Base-by-base conservation (phyloP, 30 jellyfish, hydroid and myxozoan genomes). In the Turritopsis rubra region DNA sequence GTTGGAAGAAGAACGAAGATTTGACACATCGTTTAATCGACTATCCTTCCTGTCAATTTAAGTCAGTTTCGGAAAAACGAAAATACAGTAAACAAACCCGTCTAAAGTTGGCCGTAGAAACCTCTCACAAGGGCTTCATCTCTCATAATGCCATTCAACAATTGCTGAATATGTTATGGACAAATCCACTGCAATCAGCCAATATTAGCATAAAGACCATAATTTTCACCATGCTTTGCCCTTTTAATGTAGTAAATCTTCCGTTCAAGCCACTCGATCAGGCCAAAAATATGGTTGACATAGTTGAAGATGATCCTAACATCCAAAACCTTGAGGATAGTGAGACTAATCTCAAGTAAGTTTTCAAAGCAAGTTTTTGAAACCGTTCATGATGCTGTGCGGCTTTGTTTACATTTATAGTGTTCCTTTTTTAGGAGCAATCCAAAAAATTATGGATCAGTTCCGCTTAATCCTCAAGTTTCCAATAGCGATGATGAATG, bases 61-160 rank as follows among this genome's bases (percentile, higher is more conserved):
- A n/a, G n/a, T n/a, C n/a, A n/a, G n/a, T 41, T 3, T 13, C 60
- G 60, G 13, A 3, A 13, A 41, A 41, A 41, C 60, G 13, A 3
- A 13, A 41, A 5, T 41, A 41, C 60, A 41, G 60, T n/a, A 60
- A 30, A 4, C 75, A 88, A 29, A 91, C 97, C 66, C 78, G 87
- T 41, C 23, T 91, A 80, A 87, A 71, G 65, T 73, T 87, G 84
- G 97, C 97, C 68, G 97, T 87, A 28, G 76, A 80, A 29, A 66
- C 95, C 0, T 86, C 75, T n/a, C 96, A 87, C 66, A 81, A 81
- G 1, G 84, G 68, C 25, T 91, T 91, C 70, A 93, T 91, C n/a
- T 90, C 97, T 26, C 97, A 91, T 66, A 79, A 88, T n/a, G 79
- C 95, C 80, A 68, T 87, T 74, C 97, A 91, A 54, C 87, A 82